Evolutionary conservation across 2,888 invertebrate species (phyloP).

Genomic region (Aproaerema taeniolella): DNA sequence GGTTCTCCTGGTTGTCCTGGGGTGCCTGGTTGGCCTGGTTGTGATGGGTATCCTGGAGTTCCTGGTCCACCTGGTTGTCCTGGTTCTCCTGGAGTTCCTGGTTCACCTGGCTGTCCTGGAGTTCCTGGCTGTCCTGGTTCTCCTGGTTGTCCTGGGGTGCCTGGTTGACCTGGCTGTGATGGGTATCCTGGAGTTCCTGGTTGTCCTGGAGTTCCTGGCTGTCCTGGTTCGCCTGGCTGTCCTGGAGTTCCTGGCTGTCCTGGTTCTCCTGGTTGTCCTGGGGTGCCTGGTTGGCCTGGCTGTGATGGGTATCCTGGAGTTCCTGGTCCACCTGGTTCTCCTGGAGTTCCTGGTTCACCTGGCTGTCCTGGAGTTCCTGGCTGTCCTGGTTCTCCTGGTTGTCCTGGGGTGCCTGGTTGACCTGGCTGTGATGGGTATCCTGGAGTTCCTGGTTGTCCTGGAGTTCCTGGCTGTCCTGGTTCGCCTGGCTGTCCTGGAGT

Average conservation of each 20-base stretch:
- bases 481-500: neutral
- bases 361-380: constrained; percentile 6
- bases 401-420: neutral
- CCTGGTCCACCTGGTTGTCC: neutral
- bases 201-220: neutral
- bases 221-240: neutral
- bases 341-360: neutral
- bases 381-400: constrained; percentile 8
- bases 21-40: neutral
- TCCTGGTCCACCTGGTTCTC: constrained; percentile 1
- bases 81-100: neutral
- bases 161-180: neutral
- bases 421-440: neutral
- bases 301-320: neutral
- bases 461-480: neutral
- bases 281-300: neutral
- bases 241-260: neutral
- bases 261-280: no score
- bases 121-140: neutral
- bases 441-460: neutral
- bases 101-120: no score
- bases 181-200: neutral
- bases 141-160: neutral
- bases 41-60: neutral
- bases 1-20: neutral